Conservation (phyloP, 2,888 invertebrate species). For the Gari tellinella region DNA sequence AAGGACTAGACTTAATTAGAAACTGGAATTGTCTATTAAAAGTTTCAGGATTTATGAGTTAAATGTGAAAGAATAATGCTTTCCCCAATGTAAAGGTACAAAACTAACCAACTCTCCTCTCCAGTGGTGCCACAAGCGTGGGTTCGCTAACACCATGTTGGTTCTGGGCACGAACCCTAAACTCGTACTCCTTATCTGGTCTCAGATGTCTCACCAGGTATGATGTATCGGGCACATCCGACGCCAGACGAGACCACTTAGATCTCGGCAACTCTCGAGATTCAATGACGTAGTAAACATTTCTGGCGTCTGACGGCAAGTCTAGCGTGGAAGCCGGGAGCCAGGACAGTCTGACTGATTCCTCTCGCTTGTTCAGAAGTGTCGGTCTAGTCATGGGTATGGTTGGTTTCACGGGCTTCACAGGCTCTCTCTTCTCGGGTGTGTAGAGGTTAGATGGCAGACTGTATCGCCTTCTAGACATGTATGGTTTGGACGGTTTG, state of each 20-base stretch:
- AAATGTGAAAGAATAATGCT: too few relatives aligned
- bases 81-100: too few relatives aligned
- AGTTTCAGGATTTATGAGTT: too few relatives aligned
- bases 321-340: conserved; percentile 69
- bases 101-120: conserved; percentile 61
- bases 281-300: conserved; percentile 78
- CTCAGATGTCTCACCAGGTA: conserved; percentile 66
- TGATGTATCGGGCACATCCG: conserved; percentile 71
- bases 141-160: conserved; percentile 98
- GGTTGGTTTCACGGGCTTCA: conserved; percentile 60
- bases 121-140: conserved; percentile 88
- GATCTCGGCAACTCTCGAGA: conserved; percentile 92
- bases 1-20: too few relatives aligned
- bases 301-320: conserved; percentile 73
- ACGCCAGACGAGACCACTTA: conserved; percentile 89
- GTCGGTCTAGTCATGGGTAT: conserved; percentile 75
- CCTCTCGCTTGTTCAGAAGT: conserved; percentile 67
- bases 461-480: too few relatives aligned
- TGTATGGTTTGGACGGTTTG: too few relatives aligned
- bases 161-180: conserved; percentile 97
- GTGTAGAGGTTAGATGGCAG: too few relatives aligned
- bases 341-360: conserved; percentile 76
- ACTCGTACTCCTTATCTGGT: conserved; percentile 95
- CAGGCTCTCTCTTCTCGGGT: too few relatives aligned
- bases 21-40: too few relatives aligned